Conservation (phyloP, 2,888 invertebrate species). For the Parasteatoda lunata region DNA sequence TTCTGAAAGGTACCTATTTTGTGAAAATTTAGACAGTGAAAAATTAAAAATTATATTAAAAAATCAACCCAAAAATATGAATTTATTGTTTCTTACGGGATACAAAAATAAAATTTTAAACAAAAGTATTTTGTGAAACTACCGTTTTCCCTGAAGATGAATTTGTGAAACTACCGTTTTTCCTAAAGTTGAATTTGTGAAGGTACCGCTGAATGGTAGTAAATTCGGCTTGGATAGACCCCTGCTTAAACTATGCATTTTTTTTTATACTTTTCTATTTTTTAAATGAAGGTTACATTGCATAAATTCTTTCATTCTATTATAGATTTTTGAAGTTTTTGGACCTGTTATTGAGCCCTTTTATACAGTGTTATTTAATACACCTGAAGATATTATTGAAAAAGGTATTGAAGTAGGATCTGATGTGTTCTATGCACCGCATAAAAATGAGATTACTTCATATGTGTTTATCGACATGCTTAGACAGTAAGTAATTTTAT, state of each 20-base stretch:
- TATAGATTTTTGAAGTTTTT: conserved; percentile 92
- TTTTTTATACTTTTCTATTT: neutral
- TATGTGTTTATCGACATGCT: conserved; percentile 85
- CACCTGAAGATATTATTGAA: conserved; percentile 82
- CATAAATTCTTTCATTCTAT: conserved; percentile 77
- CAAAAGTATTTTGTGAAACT: no score
- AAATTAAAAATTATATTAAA: no score
- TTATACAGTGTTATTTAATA: conserved; percentile 94
- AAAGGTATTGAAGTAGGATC: conserved; percentile 81
- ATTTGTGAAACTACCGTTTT: no score
- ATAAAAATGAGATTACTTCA: conserved; percentile 80
- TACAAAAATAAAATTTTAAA: no score
- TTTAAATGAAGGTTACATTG: neutral
- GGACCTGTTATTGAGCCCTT: conserved; percentile 89
- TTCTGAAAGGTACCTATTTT: no score
- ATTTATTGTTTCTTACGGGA: no score
- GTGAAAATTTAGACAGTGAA: no score
- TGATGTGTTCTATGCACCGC: conserved; percentile 88
- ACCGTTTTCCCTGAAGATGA: no score
- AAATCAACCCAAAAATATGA: no score
- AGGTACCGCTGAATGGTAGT: no score
- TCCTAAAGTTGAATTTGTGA: no score
- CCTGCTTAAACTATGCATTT: neutral
- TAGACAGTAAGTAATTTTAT: conserved; percentile 78
- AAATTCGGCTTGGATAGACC: no score